Base-by-base conservation (phyloP, 2,797 vertebrate species). In the Coracias cyanogaster region DNA sequence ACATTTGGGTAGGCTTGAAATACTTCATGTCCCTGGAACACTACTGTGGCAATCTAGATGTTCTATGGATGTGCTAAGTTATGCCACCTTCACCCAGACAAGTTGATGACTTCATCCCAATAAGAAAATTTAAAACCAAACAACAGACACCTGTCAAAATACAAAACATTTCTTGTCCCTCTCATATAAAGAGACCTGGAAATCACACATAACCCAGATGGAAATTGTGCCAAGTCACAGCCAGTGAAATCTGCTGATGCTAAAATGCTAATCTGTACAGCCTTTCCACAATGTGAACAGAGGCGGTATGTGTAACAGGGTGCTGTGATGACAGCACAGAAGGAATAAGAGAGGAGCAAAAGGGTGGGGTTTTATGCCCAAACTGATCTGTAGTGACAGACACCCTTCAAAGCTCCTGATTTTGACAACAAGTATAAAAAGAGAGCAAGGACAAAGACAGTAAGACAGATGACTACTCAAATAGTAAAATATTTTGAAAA, bases 301-400 rank as follows among this genome's bases (percentile, higher is more conserved):
- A 72, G 49, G 61, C 24, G 15, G 15, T 12, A 25, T 0, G 0
- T 24, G 4, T 13, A 74, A 69, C 0, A 0, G 48, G 54, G 33
- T 13, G 29, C 29, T 57, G 37, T 41, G 79, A 20, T 7, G 25
- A 48, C 76, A 67, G 25, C 4, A 5, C 12, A 35, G 20, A 55
- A 82, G 18, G 49, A 80, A 2, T 8, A 21, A 74, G 41, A 73
- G 43, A n/a, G 12, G 21, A 84, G 39, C 2, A 0, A 72, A 77
- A 69, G 4, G 14, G 19, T 8, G 35, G 15, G 54, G 22, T 49
- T 74, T 17, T 45, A 21, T 41, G 24, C 45, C 46, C 73, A 54
- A 33, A 48, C 3, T 21, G 41, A 82, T 55, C 33, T 65, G 72
- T 25, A 79, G 46, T 26, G 26, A 11, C 7, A 46, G 6, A 71